Base-by-base conservation (phyloP, 2,797 vertebrate genomes). In the Alcedo quadribrachys region DNA sequence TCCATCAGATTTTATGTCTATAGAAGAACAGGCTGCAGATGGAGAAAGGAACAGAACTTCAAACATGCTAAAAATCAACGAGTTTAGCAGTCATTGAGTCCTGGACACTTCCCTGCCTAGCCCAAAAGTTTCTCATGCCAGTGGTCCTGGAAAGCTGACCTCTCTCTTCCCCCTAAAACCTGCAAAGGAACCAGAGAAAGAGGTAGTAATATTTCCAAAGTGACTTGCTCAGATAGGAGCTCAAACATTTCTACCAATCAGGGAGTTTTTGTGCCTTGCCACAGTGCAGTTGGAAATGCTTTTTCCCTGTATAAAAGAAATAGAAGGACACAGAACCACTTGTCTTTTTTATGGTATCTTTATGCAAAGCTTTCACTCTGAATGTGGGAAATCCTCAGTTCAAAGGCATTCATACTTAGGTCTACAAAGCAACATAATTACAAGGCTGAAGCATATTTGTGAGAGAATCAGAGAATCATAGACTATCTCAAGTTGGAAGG, bases 1-100 rank as follows among this genome's bases (percentile, higher is more conserved):
- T 57, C 19, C 2, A 20, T 8, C 32, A 48, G 8, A 6, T 45
- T 35, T 5, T 27, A 43, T 0, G 0, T 27, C n/a, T 65, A 17
- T 62, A 37, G 81, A 81, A 58, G 6, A 62, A 20, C 17, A 35
- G 1, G 5, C 6, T 51, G 17, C 25, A 73, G 62, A 58, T 40
- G 5, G 27, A 54, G 16, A 70, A 69, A 77, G 33, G 3, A 21
- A 30, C 15, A 11, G 40, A 80, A 54, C 61, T 53, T 21, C 30
- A 78, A 82, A 25, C 10, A 53, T 0, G 11, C 4, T 20, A 30
- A 67, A 57, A 85, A 37, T 2, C 21, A 71, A 54, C 32, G 5
- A 60, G 6, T 70, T 70, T 16, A 74, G 17, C 17, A 50, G 20
- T 42, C 25, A 18, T 5, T 58, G 54, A 78, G 8, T 32, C 15